phyloP scores from a whole-genome alignment of 2,113 vertebrate species.

The Leptocoma aspasia region DNA sequence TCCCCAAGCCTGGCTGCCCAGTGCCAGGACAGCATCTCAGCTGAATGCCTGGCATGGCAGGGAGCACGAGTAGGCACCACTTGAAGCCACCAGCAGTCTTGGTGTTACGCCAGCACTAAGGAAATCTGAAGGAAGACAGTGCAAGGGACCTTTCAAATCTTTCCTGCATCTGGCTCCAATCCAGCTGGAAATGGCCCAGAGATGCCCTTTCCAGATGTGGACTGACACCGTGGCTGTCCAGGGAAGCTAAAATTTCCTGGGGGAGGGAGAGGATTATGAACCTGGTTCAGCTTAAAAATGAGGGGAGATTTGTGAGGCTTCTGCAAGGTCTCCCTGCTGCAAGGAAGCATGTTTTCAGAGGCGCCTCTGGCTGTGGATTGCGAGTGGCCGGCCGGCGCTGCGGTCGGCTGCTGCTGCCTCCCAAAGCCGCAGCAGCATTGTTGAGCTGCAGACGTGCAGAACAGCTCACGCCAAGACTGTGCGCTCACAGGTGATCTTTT shows the following conservation, averaged over 20 bases:
- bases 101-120: rapidly evolving
- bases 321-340: background rate
- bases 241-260: background rate
- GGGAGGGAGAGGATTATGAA: background rate
- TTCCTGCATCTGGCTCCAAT: background rate
- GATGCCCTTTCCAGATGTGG: constrained; percentile 21
- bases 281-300: background rate
- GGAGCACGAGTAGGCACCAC: rapidly evolving
- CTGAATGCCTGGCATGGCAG: rapidly evolving
- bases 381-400: background rate
- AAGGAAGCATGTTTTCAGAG: background rate
- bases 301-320: background rate
- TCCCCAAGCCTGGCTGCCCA: background rate
- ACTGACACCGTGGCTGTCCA: background rate
- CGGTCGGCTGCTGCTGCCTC: background rate
- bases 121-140: background rate
- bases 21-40: background rate
- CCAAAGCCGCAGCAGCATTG: background rate
- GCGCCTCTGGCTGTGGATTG: background rate
- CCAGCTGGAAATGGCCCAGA: background rate
- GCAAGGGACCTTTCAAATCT: background rate
- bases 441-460: constrained; percentile 45
- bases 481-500: constrained; percentile 31
- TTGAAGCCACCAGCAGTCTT: background rate
- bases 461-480: background rate